Percentiles rank a stretch among this genome's conserved stretches.
These are phyloP conservation scores for Gonocerus acuteangulatus DNA, from an alignment of 2,888 invertebrate species.

Conservation along the genomic window DNA sequence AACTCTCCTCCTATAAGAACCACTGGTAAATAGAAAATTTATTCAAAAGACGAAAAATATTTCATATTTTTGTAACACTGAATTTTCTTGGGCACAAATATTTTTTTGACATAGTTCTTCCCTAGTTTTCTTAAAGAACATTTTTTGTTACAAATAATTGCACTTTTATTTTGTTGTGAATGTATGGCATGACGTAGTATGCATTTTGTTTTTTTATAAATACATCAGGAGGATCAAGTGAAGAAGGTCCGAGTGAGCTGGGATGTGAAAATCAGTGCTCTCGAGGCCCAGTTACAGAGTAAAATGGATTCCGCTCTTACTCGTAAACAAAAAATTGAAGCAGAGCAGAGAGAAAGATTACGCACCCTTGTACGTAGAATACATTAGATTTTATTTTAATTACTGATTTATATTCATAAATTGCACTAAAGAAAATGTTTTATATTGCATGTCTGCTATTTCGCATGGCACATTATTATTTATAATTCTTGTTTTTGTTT, in stretches of 20 bases:
- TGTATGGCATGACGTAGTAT: background rate
- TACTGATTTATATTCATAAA: conserved; percentile 6
- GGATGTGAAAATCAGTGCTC: conserved; percentile 58
- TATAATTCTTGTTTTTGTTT: conserved; percentile 19
- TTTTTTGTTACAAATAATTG: no score
- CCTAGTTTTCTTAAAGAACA: no score
- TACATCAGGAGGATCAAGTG: conserved; percentile 62
- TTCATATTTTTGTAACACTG: no score
- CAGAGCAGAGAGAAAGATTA: conserved; percentile 68
- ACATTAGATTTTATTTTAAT: background rate
- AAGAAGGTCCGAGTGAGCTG: conserved; percentile 61
- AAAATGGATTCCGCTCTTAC: conserved; percentile 61
- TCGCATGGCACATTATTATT: conserved; percentile 32
- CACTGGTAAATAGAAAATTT: no score
- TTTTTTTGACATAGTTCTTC: no score
- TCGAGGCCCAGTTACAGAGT: conserved; percentile 61
- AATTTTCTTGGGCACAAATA: no score
- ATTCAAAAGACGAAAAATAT: no score
- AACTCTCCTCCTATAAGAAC: no score
- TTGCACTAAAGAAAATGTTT: background rate
- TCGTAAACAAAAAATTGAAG: conserved; percentile 65
- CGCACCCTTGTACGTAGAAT: conserved; percentile 60
- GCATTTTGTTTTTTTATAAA: conserved; percentile 38
- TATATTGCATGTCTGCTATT: conserved; percentile 19
- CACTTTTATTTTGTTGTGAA: no score